phyloP scores from a whole-genome alignment of 2,797 vertebrate species.

The Enteromius argenteus region DNA sequence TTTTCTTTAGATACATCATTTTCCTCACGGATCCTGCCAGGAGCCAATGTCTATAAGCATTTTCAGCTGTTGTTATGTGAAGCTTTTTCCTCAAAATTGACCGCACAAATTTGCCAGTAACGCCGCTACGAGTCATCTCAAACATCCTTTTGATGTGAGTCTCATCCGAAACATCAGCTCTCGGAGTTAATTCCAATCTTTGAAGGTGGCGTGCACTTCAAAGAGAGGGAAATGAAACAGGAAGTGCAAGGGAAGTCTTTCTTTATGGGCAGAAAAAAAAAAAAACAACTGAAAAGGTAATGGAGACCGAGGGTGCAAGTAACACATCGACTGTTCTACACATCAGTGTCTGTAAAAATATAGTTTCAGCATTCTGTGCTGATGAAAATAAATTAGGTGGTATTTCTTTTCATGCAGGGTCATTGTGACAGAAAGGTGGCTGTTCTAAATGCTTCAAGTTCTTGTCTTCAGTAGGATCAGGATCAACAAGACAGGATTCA shows the following conservation, averaged over 20 bases:
- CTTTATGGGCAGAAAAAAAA: not conserved
- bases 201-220: constrained; percentile 49
- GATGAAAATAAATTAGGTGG: not conserved
- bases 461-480: not conserved
- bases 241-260: constrained; percentile 26
- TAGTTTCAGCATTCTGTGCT: not conserved
- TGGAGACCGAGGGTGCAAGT: not conserved
- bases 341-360: not conserved
- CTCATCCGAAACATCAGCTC: constrained; percentile 50
- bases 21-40: constrained; percentile 11
- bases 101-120: constrained; percentile 34
- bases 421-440: not conserved
- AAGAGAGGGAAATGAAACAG: constrained; percentile 48
- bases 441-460: not conserved
- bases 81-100: constrained; percentile 44
- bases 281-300: not conserved
- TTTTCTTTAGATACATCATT: constrained; percentile 25
- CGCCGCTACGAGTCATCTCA: constrained; percentile 28
- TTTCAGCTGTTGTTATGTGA: constrained; percentile 40
- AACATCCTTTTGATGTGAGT: constrained; percentile 51
- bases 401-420: not conserved
- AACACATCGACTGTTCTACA: not conserved
- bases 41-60: constrained; percentile 21
- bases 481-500: constrained; percentile 8
- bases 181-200: constrained; percentile 51